Evolutionary conservation across 2,888 invertebrate genomes (phyloP), one percentile per base, ranked within the genome.

Genomic region (Andrena minutula): DNA sequence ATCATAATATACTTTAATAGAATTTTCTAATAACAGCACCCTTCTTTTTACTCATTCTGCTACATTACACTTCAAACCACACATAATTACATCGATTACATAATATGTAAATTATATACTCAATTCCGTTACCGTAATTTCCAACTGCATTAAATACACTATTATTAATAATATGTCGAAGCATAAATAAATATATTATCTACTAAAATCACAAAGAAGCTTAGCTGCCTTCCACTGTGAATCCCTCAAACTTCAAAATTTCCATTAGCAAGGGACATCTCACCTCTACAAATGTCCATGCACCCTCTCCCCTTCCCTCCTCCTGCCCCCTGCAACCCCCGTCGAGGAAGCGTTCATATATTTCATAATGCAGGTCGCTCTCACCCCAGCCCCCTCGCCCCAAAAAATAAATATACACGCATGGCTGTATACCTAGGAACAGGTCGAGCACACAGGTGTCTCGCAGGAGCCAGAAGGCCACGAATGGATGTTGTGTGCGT

Each of bases 401-500:
- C 12, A 16, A 90, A 85, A 89, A 91, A 92, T 90, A 90, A 90
- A 89, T 84, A 87, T 84, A 79, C 56, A 68, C 51, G 60, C 28
- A 72, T 63, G 60, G 20, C 23, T 49, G 64, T 23, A 47, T 41
- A 71, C 28, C 32, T 20, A 56, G 63, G 75, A 79, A 73, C 89
- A 85, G 86, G 88, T 88, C 86, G 79, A 63, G 85, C 86, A 87
- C 91, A 92, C 92, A 92, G 92, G 92, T 92, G 92, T 90, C 89
- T 91, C 80, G 83, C 86, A 89, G 89, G 89, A 82, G 79, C 81
- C 83, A 88, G 82, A 79, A 87, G 78, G 78, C 79, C 76, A 75
- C 26, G 75, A 41, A 63, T 76, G 76, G 68, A 82, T 73, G 76
- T 75, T 84, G 73, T 49, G 80, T 60, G 80, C 80, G 73, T 86